Evolutionary conservation across 2,888 invertebrate species (phyloP).

Genomic region (Gisinianus flammeolus): DNA sequence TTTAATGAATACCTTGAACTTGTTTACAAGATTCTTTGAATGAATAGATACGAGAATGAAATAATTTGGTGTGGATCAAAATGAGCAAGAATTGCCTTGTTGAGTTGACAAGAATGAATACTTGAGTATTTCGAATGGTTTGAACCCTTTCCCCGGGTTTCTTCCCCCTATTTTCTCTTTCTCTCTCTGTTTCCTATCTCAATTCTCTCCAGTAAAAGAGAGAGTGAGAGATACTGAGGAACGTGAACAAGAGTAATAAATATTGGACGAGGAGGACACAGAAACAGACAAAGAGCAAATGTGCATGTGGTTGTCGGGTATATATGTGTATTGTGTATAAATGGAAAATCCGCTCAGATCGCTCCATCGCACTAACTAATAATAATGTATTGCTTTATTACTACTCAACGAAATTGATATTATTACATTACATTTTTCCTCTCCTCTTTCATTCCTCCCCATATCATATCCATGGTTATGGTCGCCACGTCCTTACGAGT

Average conservation of each 20-base stretch:
- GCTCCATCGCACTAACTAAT: conserved; percentile 28
- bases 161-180: not conserved
- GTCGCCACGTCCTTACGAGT: not conserved
- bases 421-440: conserved; percentile 27
- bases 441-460: not conserved
- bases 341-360: not conserved
- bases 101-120: conserved; percentile 23
- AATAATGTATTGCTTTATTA: conserved; percentile 38
- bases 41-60: too few species aligned
- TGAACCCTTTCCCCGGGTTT: not conserved
- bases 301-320: not conserved
- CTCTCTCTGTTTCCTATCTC: not conserved
- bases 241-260: not conserved
- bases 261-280: not conserved
- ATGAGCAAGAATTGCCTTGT: conserved; percentile 3
- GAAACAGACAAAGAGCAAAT: not conserved
- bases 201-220: too few species aligned
- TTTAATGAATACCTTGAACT: too few species aligned
- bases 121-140: not conserved
- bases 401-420: conserved; percentile 35
- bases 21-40: too few species aligned
- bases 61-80: not conserved
- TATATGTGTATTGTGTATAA: not conserved
- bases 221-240: not conserved
- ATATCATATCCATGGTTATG: not conserved